Conservation (phyloP, 2,797 vertebrate species). For the Iguana delicatissima region DNA sequence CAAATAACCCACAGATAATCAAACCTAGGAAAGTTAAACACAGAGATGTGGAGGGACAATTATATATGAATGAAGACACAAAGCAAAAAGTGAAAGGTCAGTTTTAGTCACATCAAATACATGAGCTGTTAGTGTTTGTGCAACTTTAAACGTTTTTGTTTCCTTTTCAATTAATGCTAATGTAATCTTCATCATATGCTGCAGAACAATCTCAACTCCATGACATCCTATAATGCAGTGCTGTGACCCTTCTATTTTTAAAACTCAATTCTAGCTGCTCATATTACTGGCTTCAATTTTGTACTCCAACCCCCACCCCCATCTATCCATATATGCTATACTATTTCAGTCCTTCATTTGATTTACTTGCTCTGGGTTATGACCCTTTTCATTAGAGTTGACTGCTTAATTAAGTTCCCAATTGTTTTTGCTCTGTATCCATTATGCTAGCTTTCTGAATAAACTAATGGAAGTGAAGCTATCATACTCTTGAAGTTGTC, state of each 20-base stretch:
- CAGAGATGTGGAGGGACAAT: too few species aligned
- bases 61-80: too few species aligned
- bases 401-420: conserved; percentile 31
- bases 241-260: conserved; percentile 27
- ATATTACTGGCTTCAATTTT: background rate
- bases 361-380: conserved; percentile 22
- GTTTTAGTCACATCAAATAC: background rate
- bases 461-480: conserved; percentile 8
- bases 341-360: conserved; percentile 2
- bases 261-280: conserved; percentile 37
- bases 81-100: background rate
- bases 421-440: conserved; percentile 8
- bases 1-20: too few species aligned
- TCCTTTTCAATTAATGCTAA: background rate
- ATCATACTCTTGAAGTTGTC: conserved; percentile 10
- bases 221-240: background rate
- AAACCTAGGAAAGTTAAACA: too few species aligned
- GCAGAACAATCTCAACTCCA: background rate
- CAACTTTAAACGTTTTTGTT: background rate
- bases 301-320: background rate
- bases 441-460: background rate
- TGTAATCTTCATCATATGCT: background rate
- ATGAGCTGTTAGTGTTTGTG: background rate
- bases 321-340: background rate
- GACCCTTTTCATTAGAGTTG: conserved; percentile 31